Base-by-base conservation (phyloP, 2,113 vertebrate species). In the Capreolus pygargus region DNA sequence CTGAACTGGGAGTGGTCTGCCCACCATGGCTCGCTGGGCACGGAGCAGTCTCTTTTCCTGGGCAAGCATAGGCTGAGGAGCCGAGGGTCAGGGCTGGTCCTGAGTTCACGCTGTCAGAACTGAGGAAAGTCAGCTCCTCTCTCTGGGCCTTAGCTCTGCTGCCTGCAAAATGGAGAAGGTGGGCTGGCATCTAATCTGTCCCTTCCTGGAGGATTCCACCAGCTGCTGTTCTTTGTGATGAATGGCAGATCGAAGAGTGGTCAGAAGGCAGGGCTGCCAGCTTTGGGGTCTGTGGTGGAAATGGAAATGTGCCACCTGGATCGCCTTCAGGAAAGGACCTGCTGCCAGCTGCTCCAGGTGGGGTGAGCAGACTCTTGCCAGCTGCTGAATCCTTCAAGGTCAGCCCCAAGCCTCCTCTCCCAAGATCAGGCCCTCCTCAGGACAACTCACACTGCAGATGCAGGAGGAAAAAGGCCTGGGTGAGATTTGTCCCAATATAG, bases 91-190 rank as follows among this genome's bases (percentile, higher is more conserved):
- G 39, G 36, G 95, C 70, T 0, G 0, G 58, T 86, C 91, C 86
- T 30, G 0, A 95, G 96, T 47, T 91, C 97, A 90, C 45, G 36
- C 23, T 15, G 55, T 54, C 33, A 67, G 90, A 97, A 91, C 61
- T 82, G 36, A 39, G 33, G 64, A 81, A 5, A 57, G 93, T 86
- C 87, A 97, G 10, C 19, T 91, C 6, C 27, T 90, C 74, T 95
- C 0, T 0, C 6, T 43, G 83, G 86, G 86, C 78, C 82, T 96
- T 64, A n/a, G 45, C 83, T 89, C 17, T 64, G 61, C 86, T 28
- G 3, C n/a, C 0, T 7, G 89, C 45, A 50, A 96, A 89, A 55
- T 4, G 4, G 84, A 96, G 57, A 39, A 1, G 27, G 7, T 7
- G 10, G 27, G 21, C 54, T 30, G 36, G 17, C 45, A 61, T 50